A percentile compares a stretch with the other conserved stretches of the same genome.
Evolutionary conservation across 2,888 invertebrate genomes (phyloP).

Genomic region (Apocheima hispidaria): DNA sequence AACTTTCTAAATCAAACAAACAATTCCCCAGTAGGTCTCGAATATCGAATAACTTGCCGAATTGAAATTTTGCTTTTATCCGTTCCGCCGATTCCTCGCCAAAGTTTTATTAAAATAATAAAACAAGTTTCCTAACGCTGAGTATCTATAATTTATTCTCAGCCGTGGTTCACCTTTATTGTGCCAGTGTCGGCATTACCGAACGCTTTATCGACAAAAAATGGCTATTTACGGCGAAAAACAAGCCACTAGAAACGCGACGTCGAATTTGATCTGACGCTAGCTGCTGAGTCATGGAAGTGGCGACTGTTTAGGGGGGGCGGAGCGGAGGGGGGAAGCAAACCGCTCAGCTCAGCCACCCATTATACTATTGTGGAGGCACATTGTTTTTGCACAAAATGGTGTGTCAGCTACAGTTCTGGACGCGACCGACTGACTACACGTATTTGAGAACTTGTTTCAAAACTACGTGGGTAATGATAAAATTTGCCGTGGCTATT

Average conservation of each 20-base stretch:
- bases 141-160: slow-evolving; percentile 57
- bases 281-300: slow-evolving; percentile 78
- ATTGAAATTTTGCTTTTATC: slow-evolving; percentile 40
- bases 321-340: slow-evolving; percentile 56
- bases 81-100: slow-evolving; percentile 48
- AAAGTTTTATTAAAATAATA: slow-evolving; percentile 65
- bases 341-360: slow-evolving; percentile 77
- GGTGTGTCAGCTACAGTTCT: slow-evolving; percentile 72
- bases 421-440: slow-evolving; percentile 48
- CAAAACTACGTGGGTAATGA: slow-evolving; percentile 60
- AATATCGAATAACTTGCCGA: too few species aligned
- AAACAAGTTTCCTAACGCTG: slow-evolving; percentile 52
- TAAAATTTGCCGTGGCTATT: slow-evolving; percentile 55
- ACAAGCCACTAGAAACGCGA: slow-evolving; percentile 74
- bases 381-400: slow-evolving; percentile 79
- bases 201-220: slow-evolving; percentile 72
- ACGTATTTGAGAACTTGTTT: slow-evolving; percentile 40
- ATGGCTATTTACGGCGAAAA: slow-evolving; percentile 70
- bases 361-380: slow-evolving; percentile 80
- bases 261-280: slow-evolving; percentile 80
- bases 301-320: slow-evolving; percentile 58
- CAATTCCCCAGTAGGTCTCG: slow-evolving; percentile 23
- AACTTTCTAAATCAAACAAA: slow-evolving; percentile 22
- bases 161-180: slow-evolving; percentile 65
- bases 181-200: slow-evolving; percentile 66